Evolutionary conservation across 2,797 vertebrate genomes (phyloP).

Genomic region (Bucorvus abyssinicus): DNA sequence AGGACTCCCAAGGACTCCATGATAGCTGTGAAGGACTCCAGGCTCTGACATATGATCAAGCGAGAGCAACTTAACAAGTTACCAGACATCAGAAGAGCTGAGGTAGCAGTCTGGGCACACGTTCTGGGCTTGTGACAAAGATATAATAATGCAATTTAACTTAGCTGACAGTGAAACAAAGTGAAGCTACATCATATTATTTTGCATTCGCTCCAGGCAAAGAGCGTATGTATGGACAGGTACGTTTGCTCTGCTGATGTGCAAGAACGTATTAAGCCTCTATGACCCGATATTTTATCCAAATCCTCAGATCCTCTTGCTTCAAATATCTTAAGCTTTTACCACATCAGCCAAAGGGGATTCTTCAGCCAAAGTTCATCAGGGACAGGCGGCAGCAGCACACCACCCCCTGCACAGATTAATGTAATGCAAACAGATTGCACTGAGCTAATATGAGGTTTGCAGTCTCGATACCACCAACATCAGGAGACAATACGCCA

Average conservation of each 20-base stretch:
- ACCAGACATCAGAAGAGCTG: constrained; percentile 53
- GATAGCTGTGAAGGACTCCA: constrained; percentile 42
- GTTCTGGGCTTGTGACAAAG: constrained; percentile 20
- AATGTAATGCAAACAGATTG: background rate
- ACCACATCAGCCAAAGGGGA: background rate
- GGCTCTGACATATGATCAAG: constrained; percentile 26
- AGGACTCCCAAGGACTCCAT: constrained; percentile 30
- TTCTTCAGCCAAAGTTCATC: background rate
- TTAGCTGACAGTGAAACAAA: constrained; percentile 58
- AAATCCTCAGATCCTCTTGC: background rate
- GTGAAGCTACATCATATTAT: constrained; percentile 32
- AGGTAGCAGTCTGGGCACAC: constrained; percentile 46
- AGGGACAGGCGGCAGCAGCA: background rate
- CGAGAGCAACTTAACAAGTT: constrained; percentile 19
- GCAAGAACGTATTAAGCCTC: background rate
- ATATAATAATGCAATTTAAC: constrained; percentile 61
- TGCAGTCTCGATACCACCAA: background rate
- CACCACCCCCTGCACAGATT: background rate
- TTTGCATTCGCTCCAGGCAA: constrained; percentile 49
- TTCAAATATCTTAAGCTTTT: background rate
- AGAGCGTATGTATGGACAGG: constrained; percentile 15
- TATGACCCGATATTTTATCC: background rate
- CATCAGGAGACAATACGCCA: background rate
- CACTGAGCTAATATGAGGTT: background rate
- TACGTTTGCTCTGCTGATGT: background rate